Conservation (phyloP, 2,797 vertebrate species). For the Enteromius argenteus region DNA sequence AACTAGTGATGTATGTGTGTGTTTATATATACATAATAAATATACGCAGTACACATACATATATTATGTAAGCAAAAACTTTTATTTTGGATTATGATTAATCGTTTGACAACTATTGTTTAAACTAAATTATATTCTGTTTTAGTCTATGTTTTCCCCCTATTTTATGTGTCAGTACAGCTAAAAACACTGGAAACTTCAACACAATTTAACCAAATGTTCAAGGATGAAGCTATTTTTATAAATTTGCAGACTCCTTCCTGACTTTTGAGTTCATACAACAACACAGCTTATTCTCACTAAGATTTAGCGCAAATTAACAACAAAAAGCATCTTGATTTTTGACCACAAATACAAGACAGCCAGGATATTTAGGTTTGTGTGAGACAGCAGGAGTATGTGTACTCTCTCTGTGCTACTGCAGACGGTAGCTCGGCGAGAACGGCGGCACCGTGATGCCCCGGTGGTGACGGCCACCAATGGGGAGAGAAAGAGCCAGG, state of each 20-base stretch:
- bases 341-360: conserved; percentile 5
- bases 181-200: background rate
- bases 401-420: conserved; percentile 67
- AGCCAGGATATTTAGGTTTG: conserved; percentile 15
- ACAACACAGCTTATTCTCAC: background rate
- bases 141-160: rapidly evolving
- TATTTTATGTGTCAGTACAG: background rate
- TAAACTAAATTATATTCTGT: background rate
- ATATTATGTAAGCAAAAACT: too few relatives aligned
- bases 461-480: conserved; percentile 79
- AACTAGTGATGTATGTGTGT: too few relatives aligned
- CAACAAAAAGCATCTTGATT: background rate
- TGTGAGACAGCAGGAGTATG: conserved; percentile 28
- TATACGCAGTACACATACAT: too few relatives aligned
- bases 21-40: too few relatives aligned
- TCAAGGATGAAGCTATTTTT: background rate
- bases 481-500: conserved; percentile 88
- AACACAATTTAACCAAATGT: background rate
- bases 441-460: conserved; percentile 79
- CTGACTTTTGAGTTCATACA: background rate
- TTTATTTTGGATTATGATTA: too few relatives aligned
- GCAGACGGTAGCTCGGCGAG: conserved; percentile 84
- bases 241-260: background rate
- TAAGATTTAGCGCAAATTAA: too few relatives aligned
- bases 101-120: background rate